Conservation (phyloP, 2,797 vertebrate genomes). For the Amniataba percoides region DNA sequence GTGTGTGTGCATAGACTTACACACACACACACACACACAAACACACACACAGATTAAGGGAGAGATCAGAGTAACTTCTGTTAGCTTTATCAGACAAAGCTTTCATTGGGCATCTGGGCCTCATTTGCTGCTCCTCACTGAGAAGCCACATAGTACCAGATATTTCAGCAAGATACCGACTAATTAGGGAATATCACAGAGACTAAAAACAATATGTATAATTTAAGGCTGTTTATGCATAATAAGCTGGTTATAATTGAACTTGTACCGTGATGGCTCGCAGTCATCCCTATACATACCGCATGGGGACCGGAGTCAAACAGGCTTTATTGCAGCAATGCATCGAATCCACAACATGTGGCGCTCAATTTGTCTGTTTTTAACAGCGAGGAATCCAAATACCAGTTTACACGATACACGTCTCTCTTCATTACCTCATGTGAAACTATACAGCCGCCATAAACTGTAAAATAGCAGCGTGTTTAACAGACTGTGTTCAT, state of each 20-base stretch:
- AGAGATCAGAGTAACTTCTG: constrained; percentile 84
- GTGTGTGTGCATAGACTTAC: constrained; percentile 24
- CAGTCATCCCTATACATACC: constrained; percentile 35
- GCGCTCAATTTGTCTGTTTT: constrained; percentile 10
- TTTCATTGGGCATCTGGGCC: constrained; percentile 81
- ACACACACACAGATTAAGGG: constrained; percentile 64
- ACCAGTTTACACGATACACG: constrained; percentile 4
- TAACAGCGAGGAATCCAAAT: constrained; percentile 6
- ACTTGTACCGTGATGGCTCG: constrained; percentile 31
- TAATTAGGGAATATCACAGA: constrained; percentile 76
- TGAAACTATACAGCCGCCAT: neutral
- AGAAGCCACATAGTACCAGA: constrained; percentile 64
- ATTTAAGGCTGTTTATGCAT: constrained; percentile 72
- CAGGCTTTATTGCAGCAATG: constrained; percentile 18
- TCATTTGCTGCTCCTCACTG: constrained; percentile 74
- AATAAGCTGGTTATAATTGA: constrained; percentile 67
- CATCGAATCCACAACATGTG: constrained; percentile 25
- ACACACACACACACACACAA: constrained; percentile 42
- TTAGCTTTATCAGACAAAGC: constrained; percentile 82
- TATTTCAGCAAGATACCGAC: constrained; percentile 67
- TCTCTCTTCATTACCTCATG: neutral
- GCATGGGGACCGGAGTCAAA: constrained; percentile 43
- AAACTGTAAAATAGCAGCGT: neutral
- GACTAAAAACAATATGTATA: constrained; percentile 76
- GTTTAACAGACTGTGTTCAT: neutral